These are phyloP conservation scores for Propithecus coquereli DNA, from an alignment of 2,113 vertebrate species.

Conservation along the genomic window DNA sequence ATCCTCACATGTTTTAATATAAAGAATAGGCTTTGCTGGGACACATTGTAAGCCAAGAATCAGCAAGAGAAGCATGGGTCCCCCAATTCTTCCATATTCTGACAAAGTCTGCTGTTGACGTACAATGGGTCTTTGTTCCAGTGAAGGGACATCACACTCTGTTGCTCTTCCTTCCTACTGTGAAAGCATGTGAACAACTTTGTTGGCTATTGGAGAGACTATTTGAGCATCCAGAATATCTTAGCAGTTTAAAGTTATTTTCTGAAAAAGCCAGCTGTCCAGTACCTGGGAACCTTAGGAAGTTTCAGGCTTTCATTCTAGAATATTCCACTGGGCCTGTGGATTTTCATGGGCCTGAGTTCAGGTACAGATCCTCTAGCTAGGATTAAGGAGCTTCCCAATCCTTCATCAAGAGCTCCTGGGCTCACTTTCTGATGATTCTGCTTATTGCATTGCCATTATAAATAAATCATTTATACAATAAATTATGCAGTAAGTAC, in stretches of 20 bases:
- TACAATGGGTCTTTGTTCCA: not conserved
- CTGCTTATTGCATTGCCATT: not conserved
- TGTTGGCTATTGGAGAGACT: not conserved
- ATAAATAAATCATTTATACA: not conserved
- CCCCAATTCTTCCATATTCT: not conserved
- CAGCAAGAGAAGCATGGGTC: not conserved
- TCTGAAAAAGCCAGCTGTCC: not conserved
- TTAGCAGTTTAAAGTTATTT: not conserved
- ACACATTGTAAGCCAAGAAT: not conserved
- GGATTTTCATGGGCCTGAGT: not conserved
- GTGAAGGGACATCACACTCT: fast-evolving
- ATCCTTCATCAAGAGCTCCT: not conserved
- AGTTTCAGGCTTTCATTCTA: not conserved
- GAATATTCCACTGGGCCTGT: not conserved
- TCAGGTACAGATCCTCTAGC: not conserved
- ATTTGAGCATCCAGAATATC: not conserved
- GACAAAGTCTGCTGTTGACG: too few relatives aligned
- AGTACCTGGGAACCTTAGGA: not conserved
- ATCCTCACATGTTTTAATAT: not conserved
- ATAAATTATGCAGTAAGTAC: not conserved
- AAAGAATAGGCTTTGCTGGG: not conserved
- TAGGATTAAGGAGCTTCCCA: not conserved
- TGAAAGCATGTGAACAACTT: not conserved
- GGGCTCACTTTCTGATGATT: not conserved
- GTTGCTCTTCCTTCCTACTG: not conserved